phyloP scores from a whole-genome alignment of 30 jellyfish, hydroid and myxozoan species.

The Pelagia noctiluca region DNA sequence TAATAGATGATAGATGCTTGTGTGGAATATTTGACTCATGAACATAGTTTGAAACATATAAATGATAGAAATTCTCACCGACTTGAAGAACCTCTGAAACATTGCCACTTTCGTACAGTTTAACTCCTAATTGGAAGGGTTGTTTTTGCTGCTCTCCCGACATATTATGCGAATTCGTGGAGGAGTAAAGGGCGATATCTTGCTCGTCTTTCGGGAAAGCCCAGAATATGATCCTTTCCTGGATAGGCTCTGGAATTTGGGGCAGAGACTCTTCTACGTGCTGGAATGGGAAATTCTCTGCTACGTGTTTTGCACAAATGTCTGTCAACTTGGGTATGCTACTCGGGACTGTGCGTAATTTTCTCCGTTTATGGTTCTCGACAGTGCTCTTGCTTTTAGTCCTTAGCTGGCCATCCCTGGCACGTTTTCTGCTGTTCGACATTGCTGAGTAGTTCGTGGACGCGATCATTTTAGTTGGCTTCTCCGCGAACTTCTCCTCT shows the following conservation, averaged over 20 bases:
- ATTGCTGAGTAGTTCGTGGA: background rate
- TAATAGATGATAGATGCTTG: too few relatives aligned
- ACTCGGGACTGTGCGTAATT: background rate
- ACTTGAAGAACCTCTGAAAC: slow-evolving; percentile 91
- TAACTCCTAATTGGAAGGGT: slow-evolving; percentile 82
- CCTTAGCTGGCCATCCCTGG: slow-evolving; percentile 54
- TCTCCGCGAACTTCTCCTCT: background rate
- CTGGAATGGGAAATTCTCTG: slow-evolving; percentile 83
- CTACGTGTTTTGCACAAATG: slow-evolving; percentile 82
- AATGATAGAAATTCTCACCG: slow-evolving; percentile 56
- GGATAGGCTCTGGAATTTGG: slow-evolving; percentile 89
- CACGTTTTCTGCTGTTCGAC: slow-evolving; percentile 4
- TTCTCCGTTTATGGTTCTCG: slow-evolving; percentile 47
- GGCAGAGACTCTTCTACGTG: slow-evolving; percentile 83
- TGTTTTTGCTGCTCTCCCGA: slow-evolving; percentile 59
- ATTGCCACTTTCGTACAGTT: slow-evolving; percentile 71
- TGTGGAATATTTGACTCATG: too few relatives aligned
- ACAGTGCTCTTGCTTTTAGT: slow-evolving; percentile 9
- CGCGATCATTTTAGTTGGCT: background rate
- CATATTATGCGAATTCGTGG: slow-evolving; percentile 65
- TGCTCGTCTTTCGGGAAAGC: slow-evolving; percentile 88
- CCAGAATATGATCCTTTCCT: slow-evolving; percentile 76
- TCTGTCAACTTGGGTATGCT: slow-evolving; percentile 57
- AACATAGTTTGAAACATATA: background rate
- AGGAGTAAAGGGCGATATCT: slow-evolving; percentile 82